Evolutionary conservation across 1,140 invertebrate species (phyloP).

Genomic region (Lasaia peninsularis): DNA sequence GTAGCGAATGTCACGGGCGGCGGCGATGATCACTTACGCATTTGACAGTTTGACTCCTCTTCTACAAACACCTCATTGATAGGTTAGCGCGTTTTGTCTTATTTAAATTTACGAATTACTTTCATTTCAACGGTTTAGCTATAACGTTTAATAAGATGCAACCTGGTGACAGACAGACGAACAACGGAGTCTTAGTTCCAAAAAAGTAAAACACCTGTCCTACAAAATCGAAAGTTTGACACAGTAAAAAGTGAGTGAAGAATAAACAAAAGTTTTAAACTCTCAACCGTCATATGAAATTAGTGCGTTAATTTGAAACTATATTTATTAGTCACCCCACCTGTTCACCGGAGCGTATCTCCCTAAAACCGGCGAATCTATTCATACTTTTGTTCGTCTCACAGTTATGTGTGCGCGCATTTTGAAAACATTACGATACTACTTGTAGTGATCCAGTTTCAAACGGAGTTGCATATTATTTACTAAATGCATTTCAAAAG

Average conservation of each 20-base stretch:
- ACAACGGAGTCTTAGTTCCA: too few species aligned
- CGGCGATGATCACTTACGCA: too few species aligned
- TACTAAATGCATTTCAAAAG: conserved; percentile 8
- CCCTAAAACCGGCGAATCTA: conserved; percentile 72
- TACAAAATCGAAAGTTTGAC: not conserved
- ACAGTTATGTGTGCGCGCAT: conserved; percentile 5
- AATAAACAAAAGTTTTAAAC: not conserved
- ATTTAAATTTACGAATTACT: too few species aligned
- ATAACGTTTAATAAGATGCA: too few species aligned
- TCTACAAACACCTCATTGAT: too few species aligned
- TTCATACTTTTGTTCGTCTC: conserved; percentile 53
- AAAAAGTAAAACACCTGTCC: too few species aligned
- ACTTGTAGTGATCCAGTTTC: not conserved
- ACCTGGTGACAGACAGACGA: too few species aligned
- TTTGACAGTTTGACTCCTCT: too few species aligned
- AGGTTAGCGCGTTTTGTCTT: too few species aligned
- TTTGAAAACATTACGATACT: conserved; percentile 10
- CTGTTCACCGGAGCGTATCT: conserved; percentile 75
- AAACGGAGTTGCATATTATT: not conserved
- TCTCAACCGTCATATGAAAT: conserved; percentile 3
- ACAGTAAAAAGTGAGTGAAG: not conserved
- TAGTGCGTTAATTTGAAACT: conserved; percentile 14
- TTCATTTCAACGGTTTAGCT: too few species aligned
- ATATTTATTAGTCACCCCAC: conserved; percentile 75
- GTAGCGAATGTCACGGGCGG: too few species aligned